A percentile compares a stretch with the other conserved stretches of the same genome.
phyloP scores from a whole-genome alignment of 64 coral and sea anemone genomes.

The Porites lutea region DNA sequence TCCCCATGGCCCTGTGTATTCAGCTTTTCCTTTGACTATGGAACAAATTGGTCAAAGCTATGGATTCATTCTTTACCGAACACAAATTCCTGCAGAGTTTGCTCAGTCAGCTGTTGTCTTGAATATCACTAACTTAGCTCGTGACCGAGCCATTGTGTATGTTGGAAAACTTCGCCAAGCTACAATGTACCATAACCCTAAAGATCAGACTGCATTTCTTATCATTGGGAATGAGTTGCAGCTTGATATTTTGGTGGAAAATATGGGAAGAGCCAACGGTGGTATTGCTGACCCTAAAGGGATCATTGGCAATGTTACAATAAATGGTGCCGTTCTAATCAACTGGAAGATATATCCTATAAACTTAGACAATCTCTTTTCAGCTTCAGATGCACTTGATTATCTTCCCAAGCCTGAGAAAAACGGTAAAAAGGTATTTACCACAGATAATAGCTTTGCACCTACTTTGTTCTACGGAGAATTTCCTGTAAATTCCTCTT shows the following conservation, averaged over 20 bases:
- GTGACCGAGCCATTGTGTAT: too few relatives aligned
- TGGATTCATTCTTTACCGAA: too few relatives aligned
- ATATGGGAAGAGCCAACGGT: conserved; percentile 68
- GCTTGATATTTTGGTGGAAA: conserved; percentile 92
- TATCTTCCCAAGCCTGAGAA: neutral
- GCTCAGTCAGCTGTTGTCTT: conserved; percentile 38
- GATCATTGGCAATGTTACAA: conserved; percentile 75
- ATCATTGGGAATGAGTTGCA: conserved; percentile 49
- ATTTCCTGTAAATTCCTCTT: conserved; percentile 8
- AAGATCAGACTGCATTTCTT: neutral
- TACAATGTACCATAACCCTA: conserved; percentile 44
- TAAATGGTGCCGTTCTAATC: conserved; percentile 47
- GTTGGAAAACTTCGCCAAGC: conserved; percentile 49
- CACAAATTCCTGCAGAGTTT: too few relatives aligned
- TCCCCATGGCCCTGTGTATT: conserved; percentile 32
- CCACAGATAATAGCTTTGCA: too few relatives aligned
- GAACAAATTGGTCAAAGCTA: too few relatives aligned
- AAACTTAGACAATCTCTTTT: conserved; percentile 53
- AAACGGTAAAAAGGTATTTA: neutral
- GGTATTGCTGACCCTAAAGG: conserved; percentile 88
- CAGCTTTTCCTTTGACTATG: neutral
- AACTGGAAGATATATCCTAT: conserved; percentile 2
- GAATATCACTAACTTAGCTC: conserved; percentile 29
- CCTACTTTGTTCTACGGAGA: conserved; percentile 32
- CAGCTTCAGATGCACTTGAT: neutral